Base-by-base conservation (phyloP, 1,140 invertebrate genomes). In the Mactra quadrangularis region DNA sequence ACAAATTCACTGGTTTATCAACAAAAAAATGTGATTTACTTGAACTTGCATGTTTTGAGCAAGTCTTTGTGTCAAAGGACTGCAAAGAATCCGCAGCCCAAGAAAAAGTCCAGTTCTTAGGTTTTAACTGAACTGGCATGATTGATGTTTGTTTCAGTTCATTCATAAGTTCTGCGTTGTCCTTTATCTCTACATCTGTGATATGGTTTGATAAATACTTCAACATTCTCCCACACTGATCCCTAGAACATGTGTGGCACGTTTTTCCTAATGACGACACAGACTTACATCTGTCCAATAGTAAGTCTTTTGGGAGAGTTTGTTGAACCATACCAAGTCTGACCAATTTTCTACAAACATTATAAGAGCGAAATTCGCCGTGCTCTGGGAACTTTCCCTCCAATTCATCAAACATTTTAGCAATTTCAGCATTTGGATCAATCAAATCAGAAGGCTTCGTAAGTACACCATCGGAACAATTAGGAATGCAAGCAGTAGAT, bases 301-400 rank as follows among this genome's bases (percentile, higher is more conserved):
- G 29, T 29, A 81, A 31, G 6, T 83, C 38, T 27, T 59, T 62
- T 6, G 59, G 41, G 19, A 88, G 29, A 35, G 50, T 66, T 52
- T 86, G 64, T 52, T 33, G 75, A 27, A 66, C 62, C 87, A 88
- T 88, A 19, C 86, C 86, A 11, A 87, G 75, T 0, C 35, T 1
- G 1, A 38, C 19, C 15, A 88, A 60, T 25, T 31, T 55, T 22
- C 31, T 31, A 15, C 78, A 27, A 27, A 64, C 27, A 19, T 53
- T 45, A 3, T 38, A 22, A 1, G 35, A 13, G 27, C 29, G 38
- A 68, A 85, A 87, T 17, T 59, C 45, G 31, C 27, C 50, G n/a
- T 15, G 17, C 19, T 19, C 59, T 50, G 78, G 78, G 53, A 82
- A 82, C 41, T 38, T 38, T n/a, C 55, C 68, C 11, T 82, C 70